Evolutionary conservation across 2,113 vertebrate genomes (phyloP).

Genomic region (Misgurnus anguillicaudatus): DNA sequence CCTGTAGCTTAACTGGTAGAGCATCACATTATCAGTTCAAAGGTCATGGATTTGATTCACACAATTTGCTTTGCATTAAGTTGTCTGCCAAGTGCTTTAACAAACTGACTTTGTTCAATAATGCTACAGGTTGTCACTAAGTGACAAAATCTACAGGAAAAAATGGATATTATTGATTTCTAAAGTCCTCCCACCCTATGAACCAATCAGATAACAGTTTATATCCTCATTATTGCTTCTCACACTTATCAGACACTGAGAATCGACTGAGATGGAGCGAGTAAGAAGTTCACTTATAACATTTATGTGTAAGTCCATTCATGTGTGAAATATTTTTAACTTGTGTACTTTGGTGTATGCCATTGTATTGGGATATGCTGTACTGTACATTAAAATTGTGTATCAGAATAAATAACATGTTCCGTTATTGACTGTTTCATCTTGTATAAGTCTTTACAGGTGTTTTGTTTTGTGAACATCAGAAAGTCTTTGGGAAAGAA

Average conservation of each 20-base stretch:
- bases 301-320: constrained; percentile 34
- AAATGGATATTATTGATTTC: not conserved
- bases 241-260: not conserved
- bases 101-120: too few species aligned
- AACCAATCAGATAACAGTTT: constrained; percentile 7
- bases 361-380: too few species aligned
- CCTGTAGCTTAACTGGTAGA: too few species aligned
- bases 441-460: not conserved
- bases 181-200: not conserved
- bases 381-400: not conserved
- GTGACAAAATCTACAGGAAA: not conserved
- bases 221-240: constrained; percentile 2
- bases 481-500: constrained; percentile 36
- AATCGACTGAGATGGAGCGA: constrained; percentile 32
- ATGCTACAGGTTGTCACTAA: too few species aligned
- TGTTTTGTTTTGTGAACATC: constrained; percentile 14
- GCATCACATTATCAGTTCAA: too few species aligned
- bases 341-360: not conserved
- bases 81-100: too few species aligned
- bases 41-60: too few species aligned
- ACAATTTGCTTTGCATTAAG: too few species aligned
- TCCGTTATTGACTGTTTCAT: not conserved
- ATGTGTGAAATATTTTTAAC: not conserved
- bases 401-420: not conserved
- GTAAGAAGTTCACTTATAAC: not conserved